Evolutionary conservation across 2,888 invertebrate genomes (phyloP), one percentile per base, ranked within the genome.

Genomic region (Drosophila phalerata): DNA sequence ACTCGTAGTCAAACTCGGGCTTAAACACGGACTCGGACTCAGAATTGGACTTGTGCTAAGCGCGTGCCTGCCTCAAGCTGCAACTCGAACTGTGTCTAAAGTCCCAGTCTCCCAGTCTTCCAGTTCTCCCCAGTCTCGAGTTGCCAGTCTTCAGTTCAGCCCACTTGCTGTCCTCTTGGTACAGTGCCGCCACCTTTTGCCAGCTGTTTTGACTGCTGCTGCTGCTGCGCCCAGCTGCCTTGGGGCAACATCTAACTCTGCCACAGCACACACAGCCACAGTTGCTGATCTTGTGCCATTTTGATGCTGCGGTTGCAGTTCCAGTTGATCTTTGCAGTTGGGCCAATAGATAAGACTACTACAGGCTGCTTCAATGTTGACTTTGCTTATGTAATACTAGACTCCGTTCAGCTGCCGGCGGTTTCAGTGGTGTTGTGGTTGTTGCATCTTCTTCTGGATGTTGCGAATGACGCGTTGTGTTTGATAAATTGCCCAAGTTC

Each of bases 181-280:
- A 87, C 88, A 85, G 88, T 85, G 85, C 85, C 81, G 85, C 85
- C 69, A 74, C 71, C 79, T 77, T 85, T 87, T 87, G 83, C 81
- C 88, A 84, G 77, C 77, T 86, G 86, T 72, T 69, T 69, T 30
- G 70, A 19, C 34, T 49, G 49, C 49, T 43, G 42, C 49, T 64
- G 58, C 34, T 60, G 60, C 56, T 63, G 69, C 62, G 58, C 51
- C 63, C 63, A 73, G 51, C 45, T 53, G 60, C 68, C 57, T 60
- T 37, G 57, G 42, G 63, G 69, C 66, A 65, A 5, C 15, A 65
- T 9, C 15, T 17, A 30, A 45, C 42, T 28, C 58, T 22, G 28
- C 40, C 64, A 37, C 40, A 9, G 25, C 8, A 32, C 25, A 19
- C 40, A 38, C 43, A 42, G 45, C n/a, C 15, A 52, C 45, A 15